Evolutionary conservation across 1,140 invertebrate genomes (phyloP).

Genomic region (Mamestra configurata): DNA sequence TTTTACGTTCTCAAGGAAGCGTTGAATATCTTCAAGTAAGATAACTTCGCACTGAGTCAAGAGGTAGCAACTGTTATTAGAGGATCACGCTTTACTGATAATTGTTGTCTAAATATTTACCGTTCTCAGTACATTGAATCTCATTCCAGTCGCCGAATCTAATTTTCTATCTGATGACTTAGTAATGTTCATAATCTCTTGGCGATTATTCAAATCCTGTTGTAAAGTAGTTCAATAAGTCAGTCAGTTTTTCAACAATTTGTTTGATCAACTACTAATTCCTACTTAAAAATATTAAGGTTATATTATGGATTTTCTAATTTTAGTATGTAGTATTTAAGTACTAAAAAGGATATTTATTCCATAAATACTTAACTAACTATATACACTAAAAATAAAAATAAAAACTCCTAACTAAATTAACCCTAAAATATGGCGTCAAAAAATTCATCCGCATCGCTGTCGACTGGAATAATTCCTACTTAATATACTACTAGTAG

Average conservation of each 20-base stretch:
- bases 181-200: slow-evolving; percentile 43
- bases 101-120: slow-evolving; percentile 85
- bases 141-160: slow-evolving; percentile 67
- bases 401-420: no score
- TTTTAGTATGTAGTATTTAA: no score
- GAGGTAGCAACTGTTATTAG: slow-evolving; percentile 63
- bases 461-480: no score
- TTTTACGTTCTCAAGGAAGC: slow-evolving; percentile 49
- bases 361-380: no score
- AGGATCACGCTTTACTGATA: slow-evolving; percentile 77
- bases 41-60: slow-evolving; percentile 40
- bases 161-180: slow-evolving; percentile 59
- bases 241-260: background rate
- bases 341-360: no score
- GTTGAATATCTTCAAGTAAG: slow-evolving; percentile 49
- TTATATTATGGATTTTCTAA: no score
- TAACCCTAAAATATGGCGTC: no score
- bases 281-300: no score
- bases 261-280: background rate
- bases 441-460: no score
- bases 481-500: background rate
- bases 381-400: no score
- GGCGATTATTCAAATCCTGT: slow-evolving; percentile 34
- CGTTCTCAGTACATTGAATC: slow-evolving; percentile 71
- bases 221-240: background rate